Evolutionary conservation across 2,113 vertebrate genomes (phyloP), one percentile per base, ranked within the genome.

Genomic region (Loxodonta africana): DNA sequence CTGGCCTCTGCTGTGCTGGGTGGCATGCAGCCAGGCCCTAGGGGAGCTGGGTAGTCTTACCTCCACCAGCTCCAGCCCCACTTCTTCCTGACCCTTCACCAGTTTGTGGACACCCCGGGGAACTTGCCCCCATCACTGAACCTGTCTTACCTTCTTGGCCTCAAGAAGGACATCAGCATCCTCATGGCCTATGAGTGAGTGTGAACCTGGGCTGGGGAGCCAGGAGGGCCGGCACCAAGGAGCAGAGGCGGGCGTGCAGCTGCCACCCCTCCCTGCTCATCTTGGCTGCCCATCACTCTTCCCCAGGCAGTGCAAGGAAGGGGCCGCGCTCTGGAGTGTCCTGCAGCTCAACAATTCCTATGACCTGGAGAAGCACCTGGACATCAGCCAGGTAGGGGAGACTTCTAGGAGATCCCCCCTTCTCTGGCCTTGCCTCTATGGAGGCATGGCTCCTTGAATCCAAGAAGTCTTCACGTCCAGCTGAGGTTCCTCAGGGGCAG

Each of bases 21-120:
- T 8, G 1, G 6, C 26, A 2, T 3, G 41, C 69, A 9, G 7
- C 28, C 3, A 0, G 41, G 80, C 65, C 41, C 44, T 44, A 21
- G 6, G 12, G 69, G 6, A 63, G 25, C 48, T 12, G 0, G 57
- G 14, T 0, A 6, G 30, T 46, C 76, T 67, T 14, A 7, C 28
- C 25, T 25, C 20, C 18, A 0, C 44, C 6, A 4, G 1, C 57
- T 57, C 65, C 57, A 48, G n/a, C 25, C 67, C 51, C 51, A 6
- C 62, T 33, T 53, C 65, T 76, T 76, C 44, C 51, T 88, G 46
- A 20, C 62, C 57, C 37, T 1, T 37, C 1, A 26, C 10, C 94
- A 99, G 99, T 99, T 99, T 90, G 90, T 98, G 0, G 99, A 99
- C 94, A 98, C 98, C 0, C 98, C 99, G 0, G 98, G 98, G 1